Evolutionary conservation across 2,113 vertebrate genomes (phyloP).

Genomic region (Oreotrochilus melanogaster): DNA sequence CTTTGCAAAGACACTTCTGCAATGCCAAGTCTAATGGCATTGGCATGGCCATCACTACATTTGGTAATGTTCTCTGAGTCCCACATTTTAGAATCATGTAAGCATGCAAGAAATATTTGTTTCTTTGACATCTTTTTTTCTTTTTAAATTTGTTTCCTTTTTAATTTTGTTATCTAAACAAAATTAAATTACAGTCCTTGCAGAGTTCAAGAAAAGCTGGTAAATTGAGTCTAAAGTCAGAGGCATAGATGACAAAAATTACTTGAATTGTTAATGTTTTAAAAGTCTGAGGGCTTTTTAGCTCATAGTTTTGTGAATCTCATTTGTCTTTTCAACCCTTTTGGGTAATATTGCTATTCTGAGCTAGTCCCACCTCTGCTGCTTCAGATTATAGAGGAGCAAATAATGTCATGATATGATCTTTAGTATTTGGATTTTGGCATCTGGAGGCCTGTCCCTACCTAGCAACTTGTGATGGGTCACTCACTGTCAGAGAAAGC

Average conservation of each 20-base stretch:
- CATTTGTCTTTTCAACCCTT: not conserved
- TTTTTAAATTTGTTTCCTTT: too few relatives aligned
- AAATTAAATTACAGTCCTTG: not conserved
- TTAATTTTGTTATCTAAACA: not conserved
- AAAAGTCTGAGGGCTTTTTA: not conserved
- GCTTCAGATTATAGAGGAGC: not conserved
- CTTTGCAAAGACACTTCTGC: not conserved
- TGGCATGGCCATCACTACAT: not conserved
- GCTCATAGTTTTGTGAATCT: not conserved
- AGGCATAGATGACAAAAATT: not conserved
- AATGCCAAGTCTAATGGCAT: not conserved
- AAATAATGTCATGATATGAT: not conserved
- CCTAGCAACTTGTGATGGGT: not conserved
- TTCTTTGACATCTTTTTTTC: too few relatives aligned
- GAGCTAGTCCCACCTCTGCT: not conserved
- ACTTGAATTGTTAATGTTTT: not conserved
- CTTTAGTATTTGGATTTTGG: not conserved
- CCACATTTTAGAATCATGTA: not conserved
- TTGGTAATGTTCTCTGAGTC: not conserved
- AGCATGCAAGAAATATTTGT: rapidly evolving
- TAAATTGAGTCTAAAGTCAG: not conserved
- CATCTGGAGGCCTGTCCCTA: not conserved
- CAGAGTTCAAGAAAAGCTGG: not conserved
- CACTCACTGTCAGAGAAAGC: not conserved
- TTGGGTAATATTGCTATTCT: not conserved